Percentiles rank a stretch among this genome's conserved stretches.
These are phyloP conservation scores for Drosophila parabipectinata DNA, from an alignment of 1,140 invertebrate genomes.

Conservation along the genomic window DNA sequence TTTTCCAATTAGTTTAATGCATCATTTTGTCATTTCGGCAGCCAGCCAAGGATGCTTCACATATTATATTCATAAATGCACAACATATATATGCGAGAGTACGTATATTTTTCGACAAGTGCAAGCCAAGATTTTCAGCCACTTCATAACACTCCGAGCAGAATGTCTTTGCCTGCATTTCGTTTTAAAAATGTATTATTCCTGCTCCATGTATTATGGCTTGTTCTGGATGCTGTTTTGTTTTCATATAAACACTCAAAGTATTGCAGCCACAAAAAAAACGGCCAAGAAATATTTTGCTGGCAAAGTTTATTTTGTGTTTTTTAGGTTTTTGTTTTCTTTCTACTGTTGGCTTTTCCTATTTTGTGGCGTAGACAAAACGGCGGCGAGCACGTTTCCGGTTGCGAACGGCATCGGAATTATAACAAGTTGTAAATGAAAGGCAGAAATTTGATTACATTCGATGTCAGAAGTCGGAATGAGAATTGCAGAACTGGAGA, in stretches of 20 bases:
- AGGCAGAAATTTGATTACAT: constrained; percentile 64
- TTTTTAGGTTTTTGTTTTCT: constrained; percentile 20
- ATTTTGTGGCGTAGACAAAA: constrained; percentile 62
- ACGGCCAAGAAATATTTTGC: constrained; percentile 34
- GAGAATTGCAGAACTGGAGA: constrained; percentile 51
- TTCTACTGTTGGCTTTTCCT: constrained; percentile 41
- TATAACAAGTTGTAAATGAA: constrained; percentile 67
- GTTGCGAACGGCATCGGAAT: constrained; percentile 56
- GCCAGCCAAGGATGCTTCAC: constrained; percentile 51
- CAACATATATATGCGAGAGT: constrained; percentile 4
- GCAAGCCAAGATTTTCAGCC: constrained; percentile 57
- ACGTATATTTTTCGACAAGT: constrained; percentile 29
- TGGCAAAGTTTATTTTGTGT: constrained; percentile 55
- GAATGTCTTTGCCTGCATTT: constrained; percentile 32
- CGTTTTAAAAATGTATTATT: constrained; percentile 13
- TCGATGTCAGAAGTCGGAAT: constrained; percentile 43
- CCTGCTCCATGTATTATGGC: constrained; percentile 3
- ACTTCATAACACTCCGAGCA: constrained; percentile 63
- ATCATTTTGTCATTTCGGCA: constrained; percentile 68
- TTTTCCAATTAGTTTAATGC: constrained; percentile 75
- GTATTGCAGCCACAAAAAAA: constrained; percentile 16
- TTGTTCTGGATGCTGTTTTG: constrained; percentile 13
- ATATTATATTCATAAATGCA: constrained; percentile 47
- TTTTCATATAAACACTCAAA: constrained; percentile 31
- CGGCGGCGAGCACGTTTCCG: constrained; percentile 57